phyloP scores from a whole-genome alignment of 2,113 vertebrate genomes.

The Spermophilus dauricus region DNA sequence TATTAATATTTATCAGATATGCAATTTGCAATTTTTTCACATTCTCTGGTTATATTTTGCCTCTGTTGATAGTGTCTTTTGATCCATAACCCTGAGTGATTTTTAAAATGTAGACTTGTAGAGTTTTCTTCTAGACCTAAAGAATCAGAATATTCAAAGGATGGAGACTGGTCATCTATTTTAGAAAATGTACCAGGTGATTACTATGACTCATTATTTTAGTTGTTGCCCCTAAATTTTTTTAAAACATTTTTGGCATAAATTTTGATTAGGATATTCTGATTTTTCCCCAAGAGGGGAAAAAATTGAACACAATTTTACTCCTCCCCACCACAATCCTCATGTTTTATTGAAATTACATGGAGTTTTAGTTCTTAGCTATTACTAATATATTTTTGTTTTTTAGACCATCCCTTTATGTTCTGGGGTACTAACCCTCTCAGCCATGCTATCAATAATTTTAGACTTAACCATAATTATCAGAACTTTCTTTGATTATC shows the following conservation, averaged over 20 bases:
- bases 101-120: neutral
- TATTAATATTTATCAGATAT: neutral
- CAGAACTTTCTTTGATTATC: neutral
- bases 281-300: neutral
- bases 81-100: neutral
- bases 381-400: too few species aligned
- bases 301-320: neutral
- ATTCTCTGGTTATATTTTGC: neutral
- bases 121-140: neutral
- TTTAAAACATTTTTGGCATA: neutral
- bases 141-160: neutral
- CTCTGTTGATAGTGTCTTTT: neutral
- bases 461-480: neutral
- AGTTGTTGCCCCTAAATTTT: neutral
- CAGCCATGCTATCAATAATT: neutral
- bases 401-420: too few species aligned
- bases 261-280: neutral
- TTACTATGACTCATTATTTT: neutral
- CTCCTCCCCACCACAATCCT: too few species aligned
- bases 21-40: neutral
- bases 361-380: too few species aligned
- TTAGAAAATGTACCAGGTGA: neutral
- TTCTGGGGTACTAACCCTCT: neutral
- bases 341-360: too few species aligned
- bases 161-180: neutral